Evolutionary conservation across 2,797 vertebrate species (phyloP), one percentile per base, ranked within the genome.

Genomic region (Huso huso): DNA sequence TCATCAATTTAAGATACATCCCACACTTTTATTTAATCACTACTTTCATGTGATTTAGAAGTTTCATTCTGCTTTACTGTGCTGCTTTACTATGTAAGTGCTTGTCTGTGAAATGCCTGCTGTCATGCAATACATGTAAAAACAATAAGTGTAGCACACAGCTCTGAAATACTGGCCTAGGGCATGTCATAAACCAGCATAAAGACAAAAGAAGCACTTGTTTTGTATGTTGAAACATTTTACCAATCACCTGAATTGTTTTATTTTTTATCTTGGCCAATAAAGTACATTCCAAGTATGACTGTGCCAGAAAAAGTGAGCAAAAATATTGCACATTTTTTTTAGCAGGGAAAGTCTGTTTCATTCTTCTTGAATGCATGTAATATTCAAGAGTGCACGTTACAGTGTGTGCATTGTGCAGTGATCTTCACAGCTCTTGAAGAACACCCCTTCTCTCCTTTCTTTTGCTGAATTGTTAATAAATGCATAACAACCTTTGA

Each of bases 221-320:
- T 83, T 87, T 86, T 83, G 81, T 86, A 79, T 78, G 82, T 87
- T 81, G 67, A 83, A 83, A 89, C 82, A 85, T 86, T 85, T 82
- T 69, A 84, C 81, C 82, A 84, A 88, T 88, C 87, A 86, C 89
- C 85, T 87, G 84, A 80, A 78, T 37, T 37, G 37, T 37, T 37
- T 37, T 37, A 5, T 86, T 84, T 85, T 83, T 84, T 85, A 75
- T 85, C 77, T 76, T 74, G 74, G 78, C 72, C 72, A 67, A 64
- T 70, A 69, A 79, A 75, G 69, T 51, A 48, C 75, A 77, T 64
- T 83, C 74, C 70, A 77, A 76, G 75, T 76, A 78, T 83, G 86
- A 87, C 84, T 85, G 74, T 53, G 58, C 8, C 13, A 74, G 68
- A 75, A 76, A 73, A 74, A 18, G 18, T 18, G 18, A 1, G 18